Percentiles rank a stretch among this genome's conserved stretches.
Evolutionary conservation across 2,797 vertebrate genomes (phyloP).

Genomic region (Paguma larvata): DNA sequence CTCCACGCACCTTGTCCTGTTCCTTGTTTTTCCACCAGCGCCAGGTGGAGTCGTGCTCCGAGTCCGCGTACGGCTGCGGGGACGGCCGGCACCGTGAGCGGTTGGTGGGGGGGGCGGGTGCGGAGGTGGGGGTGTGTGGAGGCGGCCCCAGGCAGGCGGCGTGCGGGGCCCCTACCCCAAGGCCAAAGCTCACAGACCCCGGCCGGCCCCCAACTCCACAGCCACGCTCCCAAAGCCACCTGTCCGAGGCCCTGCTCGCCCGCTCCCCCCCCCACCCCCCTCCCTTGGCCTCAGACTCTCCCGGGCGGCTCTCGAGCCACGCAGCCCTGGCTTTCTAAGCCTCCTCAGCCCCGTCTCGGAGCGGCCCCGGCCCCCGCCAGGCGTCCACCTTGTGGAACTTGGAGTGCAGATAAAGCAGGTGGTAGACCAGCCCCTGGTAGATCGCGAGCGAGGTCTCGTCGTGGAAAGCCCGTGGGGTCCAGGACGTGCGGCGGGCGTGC

Average conservation of each 20-base stretch:
- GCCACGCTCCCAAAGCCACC: not conserved
- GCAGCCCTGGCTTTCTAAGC: rapidly evolving
- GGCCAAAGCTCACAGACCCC: not conserved
- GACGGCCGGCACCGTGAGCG: not conserved
- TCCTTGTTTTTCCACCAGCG: slow-evolving; percentile 84
- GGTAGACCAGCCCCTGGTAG: slow-evolving; percentile 86
- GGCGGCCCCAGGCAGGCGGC: not conserved
- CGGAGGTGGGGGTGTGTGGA: no score
- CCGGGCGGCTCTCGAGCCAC: no score
- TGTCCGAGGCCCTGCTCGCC: not conserved
- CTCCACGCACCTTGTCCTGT: slow-evolving; percentile 66
- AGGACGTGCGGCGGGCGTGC: slow-evolving; percentile 70
- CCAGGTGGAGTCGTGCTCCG: slow-evolving; percentile 83
- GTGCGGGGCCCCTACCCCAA: not conserved
- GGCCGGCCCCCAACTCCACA: no score
- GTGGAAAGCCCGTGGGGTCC: slow-evolving; percentile 74
- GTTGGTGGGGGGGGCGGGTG: no score
- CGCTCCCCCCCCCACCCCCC: rapidly evolving
- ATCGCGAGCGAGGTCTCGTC: slow-evolving; percentile 69
- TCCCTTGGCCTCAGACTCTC: not conserved
- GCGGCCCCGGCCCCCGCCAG: rapidly evolving
- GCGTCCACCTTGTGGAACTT: slow-evolving; percentile 83
- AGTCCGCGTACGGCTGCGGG: slow-evolving; percentile 85
- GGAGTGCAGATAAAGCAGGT: slow-evolving; percentile 85
- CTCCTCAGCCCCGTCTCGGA: no score